These are phyloP conservation scores for Megalops atlanticus DNA, from an alignment of 2,113 vertebrate species.

Conservation along the genomic window DNA sequence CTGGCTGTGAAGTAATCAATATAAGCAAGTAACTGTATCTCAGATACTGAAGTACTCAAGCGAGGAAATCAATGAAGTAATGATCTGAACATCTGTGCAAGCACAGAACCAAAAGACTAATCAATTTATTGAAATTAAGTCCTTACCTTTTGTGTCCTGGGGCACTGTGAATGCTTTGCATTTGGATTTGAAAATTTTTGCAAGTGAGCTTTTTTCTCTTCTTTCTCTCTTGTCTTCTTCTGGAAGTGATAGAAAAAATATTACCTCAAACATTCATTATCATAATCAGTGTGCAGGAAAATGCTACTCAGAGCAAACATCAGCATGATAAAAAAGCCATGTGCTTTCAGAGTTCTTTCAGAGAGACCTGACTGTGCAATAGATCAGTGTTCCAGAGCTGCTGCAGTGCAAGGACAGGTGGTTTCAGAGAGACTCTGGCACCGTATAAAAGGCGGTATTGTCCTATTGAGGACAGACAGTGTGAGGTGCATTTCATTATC, in stretches of 20 bases:
- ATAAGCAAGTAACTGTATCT: not conserved
- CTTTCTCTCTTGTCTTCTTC: constrained; percentile 47
- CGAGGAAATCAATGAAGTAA: not conserved
- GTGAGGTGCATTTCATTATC: not conserved
- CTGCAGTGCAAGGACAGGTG: no score
- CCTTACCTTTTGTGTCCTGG: constrained; percentile 38
- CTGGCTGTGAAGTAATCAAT: not conserved
- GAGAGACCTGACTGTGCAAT: no score
- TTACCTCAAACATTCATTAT: not conserved
- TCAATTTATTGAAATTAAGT: not conserved
- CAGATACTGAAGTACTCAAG: not conserved
- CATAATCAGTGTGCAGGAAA: not conserved
- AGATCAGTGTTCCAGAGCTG: no score
- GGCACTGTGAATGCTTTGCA: constrained; percentile 45
- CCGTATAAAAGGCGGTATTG: not conserved
- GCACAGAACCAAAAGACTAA: not conserved
- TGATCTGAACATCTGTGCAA: not conserved
- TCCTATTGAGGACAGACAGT: not conserved
- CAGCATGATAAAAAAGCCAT: no score
- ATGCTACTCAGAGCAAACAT: not conserved
- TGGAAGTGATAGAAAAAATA: constrained; percentile 7
- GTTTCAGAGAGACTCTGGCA: not conserved
- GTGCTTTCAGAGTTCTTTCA: no score
- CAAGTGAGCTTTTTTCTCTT: constrained; percentile 44
- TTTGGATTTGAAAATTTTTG: constrained; percentile 53